Percentiles rank a stretch among this genome's conserved stretches.
Conservation (phyloP, 2,113 vertebrate species). For the Sphaerodactylus townsendi region DNA sequence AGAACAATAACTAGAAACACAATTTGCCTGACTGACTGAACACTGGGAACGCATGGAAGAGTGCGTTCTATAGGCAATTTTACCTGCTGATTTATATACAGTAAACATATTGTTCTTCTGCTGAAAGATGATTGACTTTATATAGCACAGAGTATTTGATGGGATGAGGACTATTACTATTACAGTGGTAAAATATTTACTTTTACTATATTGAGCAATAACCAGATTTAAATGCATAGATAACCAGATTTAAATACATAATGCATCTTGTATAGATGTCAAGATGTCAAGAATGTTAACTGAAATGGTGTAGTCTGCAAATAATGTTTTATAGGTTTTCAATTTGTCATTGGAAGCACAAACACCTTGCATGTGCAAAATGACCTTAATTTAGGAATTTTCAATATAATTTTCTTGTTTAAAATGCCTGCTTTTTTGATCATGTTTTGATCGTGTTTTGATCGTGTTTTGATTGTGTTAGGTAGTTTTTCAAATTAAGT, state of each 20-base stretch:
- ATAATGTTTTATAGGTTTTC: neutral
- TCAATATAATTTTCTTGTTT: neutral
- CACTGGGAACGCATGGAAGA: neutral
- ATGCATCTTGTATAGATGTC: no score
- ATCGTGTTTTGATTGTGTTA: neutral
- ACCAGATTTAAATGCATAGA: neutral
- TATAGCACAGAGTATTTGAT: neutral
- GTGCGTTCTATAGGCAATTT: neutral
- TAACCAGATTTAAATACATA: no score
- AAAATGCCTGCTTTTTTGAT: neutral
- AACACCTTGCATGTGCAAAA: neutral
- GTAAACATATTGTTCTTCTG: neutral
- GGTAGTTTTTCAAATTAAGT: neutral
- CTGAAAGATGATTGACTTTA: neutral
- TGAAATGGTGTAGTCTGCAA: neutral
- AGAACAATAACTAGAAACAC: neutral
- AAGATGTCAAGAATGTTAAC: neutral
- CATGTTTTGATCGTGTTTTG: no score
- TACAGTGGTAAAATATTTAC: neutral
- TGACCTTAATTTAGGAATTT: neutral
- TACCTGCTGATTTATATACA: neutral
- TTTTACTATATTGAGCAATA: neutral
- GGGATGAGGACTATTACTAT: neutral
- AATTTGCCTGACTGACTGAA: neutral
- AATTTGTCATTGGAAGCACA: neutral